Percentiles rank a stretch among this genome's conserved stretches.
These are phyloP conservation scores for Conus canariensis DNA, from an alignment of 2,888 invertebrate genomes.

Conservation along the genomic window DNA sequence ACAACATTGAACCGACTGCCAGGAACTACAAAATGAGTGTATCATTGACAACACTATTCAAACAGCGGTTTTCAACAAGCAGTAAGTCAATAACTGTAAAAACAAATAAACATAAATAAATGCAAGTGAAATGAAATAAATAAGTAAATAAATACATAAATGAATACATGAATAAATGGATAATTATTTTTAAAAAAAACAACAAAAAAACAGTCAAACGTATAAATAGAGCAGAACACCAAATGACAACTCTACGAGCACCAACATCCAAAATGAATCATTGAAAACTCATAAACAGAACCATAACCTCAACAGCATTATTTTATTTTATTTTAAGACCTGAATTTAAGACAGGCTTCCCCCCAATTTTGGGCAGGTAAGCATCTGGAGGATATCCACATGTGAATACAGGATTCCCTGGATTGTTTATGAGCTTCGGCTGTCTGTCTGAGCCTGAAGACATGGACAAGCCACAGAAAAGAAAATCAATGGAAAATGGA, in stretches of 20 bases:
- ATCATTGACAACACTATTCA: too few relatives aligned
- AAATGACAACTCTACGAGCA: not conserved
- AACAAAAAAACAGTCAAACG: not conserved
- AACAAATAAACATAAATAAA: too few relatives aligned
- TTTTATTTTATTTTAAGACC: not conserved
- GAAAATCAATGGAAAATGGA: not conserved
- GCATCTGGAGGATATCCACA: not conserved
- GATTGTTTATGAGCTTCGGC: not conserved
- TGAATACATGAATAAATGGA: not conserved
- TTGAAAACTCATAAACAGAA: not conserved
- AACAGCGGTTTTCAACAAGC: too few relatives aligned
- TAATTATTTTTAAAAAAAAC: not conserved
- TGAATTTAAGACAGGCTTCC: not conserved
- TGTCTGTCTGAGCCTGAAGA: not conserved
- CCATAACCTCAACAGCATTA: not conserved
- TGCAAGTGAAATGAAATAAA: too few relatives aligned
- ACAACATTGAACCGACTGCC: too few relatives aligned
- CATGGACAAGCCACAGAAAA: not conserved
- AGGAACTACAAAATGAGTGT: too few relatives aligned
- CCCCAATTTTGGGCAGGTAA: conserved; percentile 15
- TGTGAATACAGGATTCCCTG: conserved; percentile 6
- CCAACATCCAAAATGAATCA: not conserved
- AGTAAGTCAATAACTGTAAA: too few relatives aligned
- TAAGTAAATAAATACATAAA: not conserved
- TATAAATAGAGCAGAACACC: not conserved